phyloP scores from a whole-genome alignment of 2,888 invertebrate genomes.

The Lithophane socia region DNA sequence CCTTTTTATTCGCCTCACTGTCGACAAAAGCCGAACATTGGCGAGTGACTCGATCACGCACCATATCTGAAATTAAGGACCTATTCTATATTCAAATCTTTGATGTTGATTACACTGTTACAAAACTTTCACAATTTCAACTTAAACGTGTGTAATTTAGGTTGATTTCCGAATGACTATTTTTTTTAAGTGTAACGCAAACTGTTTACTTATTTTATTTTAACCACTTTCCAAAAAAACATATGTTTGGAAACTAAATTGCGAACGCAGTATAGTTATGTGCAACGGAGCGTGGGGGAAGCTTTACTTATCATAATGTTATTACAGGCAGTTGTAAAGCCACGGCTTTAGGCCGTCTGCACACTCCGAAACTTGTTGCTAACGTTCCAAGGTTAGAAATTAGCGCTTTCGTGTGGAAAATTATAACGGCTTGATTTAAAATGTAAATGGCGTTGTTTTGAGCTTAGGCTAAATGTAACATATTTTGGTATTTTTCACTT shows the following conservation, averaged over 20 bases:
- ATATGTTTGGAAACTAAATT: not conserved
- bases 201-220: too few species aligned
- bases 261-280: conserved; percentile 16
- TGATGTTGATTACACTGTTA: not conserved
- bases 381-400: conserved; percentile 35
- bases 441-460: conserved; percentile 29
- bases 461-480: not conserved
- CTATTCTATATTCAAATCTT: not conserved
- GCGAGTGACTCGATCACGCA: conserved; percentile 19
- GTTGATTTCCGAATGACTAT: not conserved
- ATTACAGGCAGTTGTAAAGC: conserved; percentile 48
- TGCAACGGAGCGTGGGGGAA: conserved; percentile 28
- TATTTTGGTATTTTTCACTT: not conserved
- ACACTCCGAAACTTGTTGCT: conserved; percentile 55
- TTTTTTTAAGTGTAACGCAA: not conserved
- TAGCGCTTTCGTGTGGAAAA: conserved; percentile 27
- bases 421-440: conserved; percentile 37
- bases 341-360: conserved; percentile 36
- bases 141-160: not conserved
- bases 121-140: not conserved
- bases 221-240: not conserved
- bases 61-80: conserved; percentile 19
- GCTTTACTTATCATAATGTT: conserved; percentile 55
- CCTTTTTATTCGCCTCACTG: too few species aligned
- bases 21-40: not conserved